Evolutionary conservation across 37 sponge, comb jelly and placozoan genomes (phyloP), one percentile per base, ranked within the genome.

Genomic region (Eunapius fragilis): DNA sequence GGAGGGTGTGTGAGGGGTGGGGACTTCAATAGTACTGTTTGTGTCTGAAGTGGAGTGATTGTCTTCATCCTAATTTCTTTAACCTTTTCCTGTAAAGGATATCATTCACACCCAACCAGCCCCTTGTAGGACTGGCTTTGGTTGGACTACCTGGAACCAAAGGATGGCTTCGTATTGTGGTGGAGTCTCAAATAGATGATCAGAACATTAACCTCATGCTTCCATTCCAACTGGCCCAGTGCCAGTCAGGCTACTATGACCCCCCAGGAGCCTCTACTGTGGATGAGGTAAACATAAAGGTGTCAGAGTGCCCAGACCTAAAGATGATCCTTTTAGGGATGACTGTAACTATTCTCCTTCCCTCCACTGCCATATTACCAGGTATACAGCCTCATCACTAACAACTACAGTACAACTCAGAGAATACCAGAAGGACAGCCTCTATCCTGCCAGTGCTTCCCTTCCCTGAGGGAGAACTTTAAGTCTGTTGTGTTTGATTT

Each of bases 91-190:
- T 48, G 19, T 30, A 19, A 68, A 90, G 91, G 47, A 72, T 90
- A 0, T 89, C 82, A 68, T 92, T 95, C 73, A 87, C 90, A 45
- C 96, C 96, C 37, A 92, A 92, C 75, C 87, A 86, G 28, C 78
- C 93, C 32, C 82, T 95, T 2, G 80, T 88, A 37, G 87, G 86
- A 10, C 71, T 95, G 14, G 86, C 93, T 33, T 47, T 95, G 31
- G 93, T 89, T 35, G 96, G 96, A 37, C 79, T 87, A 5, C 86
- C 88, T 22, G 93, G 93, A 0, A 84, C 93, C 33, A 80, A 67
- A 48, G 96, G 96, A 27, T 27, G 13, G 10, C 70, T 95, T 14
- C 70, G 31, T n/a, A 47, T 92, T 7, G 79, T 77, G 67, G 76
- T 85, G 13, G 45, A 67, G 2, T 92, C 96, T 17, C 96, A 92